phyloP scores from a whole-genome alignment of 1,140 invertebrate genomes.

The Cydia strobilella region DNA sequence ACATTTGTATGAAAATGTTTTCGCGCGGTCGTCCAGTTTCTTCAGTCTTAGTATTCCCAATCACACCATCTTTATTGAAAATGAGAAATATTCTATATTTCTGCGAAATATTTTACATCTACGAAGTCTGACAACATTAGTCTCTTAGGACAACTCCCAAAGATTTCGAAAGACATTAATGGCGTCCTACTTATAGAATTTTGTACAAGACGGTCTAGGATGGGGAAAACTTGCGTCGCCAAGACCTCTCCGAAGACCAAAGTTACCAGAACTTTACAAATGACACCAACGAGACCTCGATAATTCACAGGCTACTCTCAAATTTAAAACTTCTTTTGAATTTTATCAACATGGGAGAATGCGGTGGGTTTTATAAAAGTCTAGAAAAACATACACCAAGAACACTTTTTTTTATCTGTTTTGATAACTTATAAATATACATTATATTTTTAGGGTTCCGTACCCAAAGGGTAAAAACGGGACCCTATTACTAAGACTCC shows the following conservation, averaged over 20 bases:
- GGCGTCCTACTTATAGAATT: conserved; percentile 1
- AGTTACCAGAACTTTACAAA: conserved; percentile 67
- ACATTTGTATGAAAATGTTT: too few species aligned
- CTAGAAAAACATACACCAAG: neutral
- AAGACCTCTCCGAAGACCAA: conserved; percentile 47
- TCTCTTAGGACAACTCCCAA: neutral
- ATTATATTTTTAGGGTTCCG: too few species aligned
- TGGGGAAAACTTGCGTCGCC: conserved; percentile 44
- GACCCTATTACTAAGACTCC: too few species aligned
- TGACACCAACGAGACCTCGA: conserved; percentile 71
- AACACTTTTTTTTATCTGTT: neutral
- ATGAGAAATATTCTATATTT: too few species aligned
- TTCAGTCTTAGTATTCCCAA: too few species aligned
- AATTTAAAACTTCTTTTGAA: conserved; percentile 71
- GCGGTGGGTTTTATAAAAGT: conserved; percentile 42
- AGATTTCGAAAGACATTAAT: neutral
- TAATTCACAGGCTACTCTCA: conserved; percentile 74
- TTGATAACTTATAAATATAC: too few species aligned
- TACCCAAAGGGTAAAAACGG: too few species aligned
- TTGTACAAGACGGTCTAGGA: conserved; percentile 29
- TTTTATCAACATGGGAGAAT: conserved; percentile 63
- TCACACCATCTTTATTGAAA: too few species aligned
- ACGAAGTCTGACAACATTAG: neutral
- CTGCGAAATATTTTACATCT: too few species aligned
- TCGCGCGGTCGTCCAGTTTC: too few species aligned